Base-by-base conservation (phyloP, 2,113 vertebrate species). In the Megaceryle torquata region DNA sequence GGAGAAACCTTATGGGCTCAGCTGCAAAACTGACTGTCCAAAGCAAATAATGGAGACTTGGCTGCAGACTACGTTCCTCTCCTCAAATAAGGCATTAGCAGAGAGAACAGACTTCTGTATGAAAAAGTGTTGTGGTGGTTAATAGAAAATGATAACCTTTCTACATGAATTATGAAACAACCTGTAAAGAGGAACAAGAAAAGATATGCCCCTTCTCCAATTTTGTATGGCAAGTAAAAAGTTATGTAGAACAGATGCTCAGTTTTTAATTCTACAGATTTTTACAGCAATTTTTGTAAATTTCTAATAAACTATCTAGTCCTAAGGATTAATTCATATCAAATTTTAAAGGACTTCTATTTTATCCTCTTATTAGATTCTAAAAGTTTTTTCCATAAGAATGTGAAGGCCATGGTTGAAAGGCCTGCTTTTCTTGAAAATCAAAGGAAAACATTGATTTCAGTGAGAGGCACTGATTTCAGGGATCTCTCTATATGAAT, bases 1-100 rank as follows among this genome's bases (percentile, higher is more conserved):
- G 56, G 85, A 93, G 74, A 88, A 97, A 96, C 53, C 56, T 80
- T 87, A 83, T 88, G 92, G 83, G 63, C 86, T 96, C 82, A 97
- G 91, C 91, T 96, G 87, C 68, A 95, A 68, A 95, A 76, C 3
- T 64, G 76, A 89, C 24, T 56, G 80, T 92, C 76, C 70, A 97
- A 97, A 97, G 79, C 77, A 96, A 97, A 96, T 88, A 82, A 19
- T 5, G 75, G 75, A 94, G 86, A 54, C 63, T 76, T 94, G 75
- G 88, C 77, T 95, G 86, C 53, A 20, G 81, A 37, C 54, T 50
- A 1, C 1, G 1, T 68, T 91, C 67, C 61, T 59, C 89, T 83
- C 78, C 72, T 93, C 79, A 87, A 89, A 43, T 76, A 63, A 77
- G 93, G 59, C 72, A 82, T 9, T 37, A 92, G 33, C 33, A 76